Evolutionary conservation across 2,888 invertebrate genomes (phyloP), one percentile per base, ranked within the genome.

Genomic region (Fragum whitleyi): DNA sequence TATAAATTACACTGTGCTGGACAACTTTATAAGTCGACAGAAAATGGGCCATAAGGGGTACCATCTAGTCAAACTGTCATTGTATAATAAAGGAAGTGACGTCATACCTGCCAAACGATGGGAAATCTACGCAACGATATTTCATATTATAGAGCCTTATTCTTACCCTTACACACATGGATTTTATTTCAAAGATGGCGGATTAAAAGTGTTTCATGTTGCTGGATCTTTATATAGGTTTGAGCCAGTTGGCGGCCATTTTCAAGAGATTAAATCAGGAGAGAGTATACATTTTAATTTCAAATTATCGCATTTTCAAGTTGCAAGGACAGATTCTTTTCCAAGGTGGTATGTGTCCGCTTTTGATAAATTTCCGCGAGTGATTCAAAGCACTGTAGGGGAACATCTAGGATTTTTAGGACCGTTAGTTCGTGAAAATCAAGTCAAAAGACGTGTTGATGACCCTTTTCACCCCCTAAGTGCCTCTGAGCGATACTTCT

Each of bases 301-400:
- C 29, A 67, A 81, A 55, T 73, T 83, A 0, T 69, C 67, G 6
- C 36, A 55, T 23, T 87, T 82, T 51, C 85, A 85, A 28, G 83
- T 88, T 16, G 68, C 87, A 0, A 79, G 83, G 19, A 88, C 90
- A 0, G 89, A 90, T 72, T 80, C 83, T 6, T 80, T 87, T 72
- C 91, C 91, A 1, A 87, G 89, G 72, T 91, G 91, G 90, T 91
- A 88, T 62, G 78, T 91, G 0, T 74, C 79, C 14, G 80, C 84
- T 0, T 68, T 74, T 7, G 84, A 81, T 9, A 65, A 85, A 5
- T 72, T 81, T 36, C 83, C 89, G 1, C 77, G 84, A 39, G 75
- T 88, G 3, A 61, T 91, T 0, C 59, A 53, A 7, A 88, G 81
- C 62, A 91, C 91, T 1, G 79, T 77, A 0, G 88, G 86, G 2